A percentile compares a stretch with the other conserved stretches of the same genome.
Evolutionary conservation across 1,140 invertebrate genomes (phyloP).

Genomic region (Ceratitis capitata): DNA sequence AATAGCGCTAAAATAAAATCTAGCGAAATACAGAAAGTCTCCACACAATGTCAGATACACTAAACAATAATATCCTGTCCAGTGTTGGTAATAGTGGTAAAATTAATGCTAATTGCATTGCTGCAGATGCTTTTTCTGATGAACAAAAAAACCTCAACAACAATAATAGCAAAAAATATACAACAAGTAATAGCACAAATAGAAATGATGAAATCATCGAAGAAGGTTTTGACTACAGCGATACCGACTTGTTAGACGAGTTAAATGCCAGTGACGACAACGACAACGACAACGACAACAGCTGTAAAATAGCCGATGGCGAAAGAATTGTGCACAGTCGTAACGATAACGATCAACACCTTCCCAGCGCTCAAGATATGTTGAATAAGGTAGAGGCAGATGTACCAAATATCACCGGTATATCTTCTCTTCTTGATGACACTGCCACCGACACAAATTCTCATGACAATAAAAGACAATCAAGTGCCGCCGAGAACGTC

Average conservation of each 20-base stretch:
- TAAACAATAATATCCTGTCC: neutral
- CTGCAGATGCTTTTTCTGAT: neutral
- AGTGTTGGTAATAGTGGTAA: neutral
- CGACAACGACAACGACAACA: neutral
- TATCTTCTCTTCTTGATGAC: neutral
- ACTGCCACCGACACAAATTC: neutral
- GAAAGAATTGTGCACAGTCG: constrained; percentile 5
- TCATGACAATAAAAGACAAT: constrained; percentile 5
- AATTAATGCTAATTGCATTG: neutral
- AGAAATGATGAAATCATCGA: constrained; percentile 50
- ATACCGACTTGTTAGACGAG: constrained; percentile 43
- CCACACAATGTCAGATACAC: constrained; percentile 10
- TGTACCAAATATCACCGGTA: neutral
- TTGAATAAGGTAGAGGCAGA: neutral
- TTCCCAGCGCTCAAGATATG: neutral
- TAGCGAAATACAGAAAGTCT: neutral
- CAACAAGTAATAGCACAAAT: neutral
- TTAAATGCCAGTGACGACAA: neutral
- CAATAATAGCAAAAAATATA: neutral
- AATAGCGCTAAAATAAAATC: neutral
- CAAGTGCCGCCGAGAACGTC: neutral
- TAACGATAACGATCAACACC: neutral
- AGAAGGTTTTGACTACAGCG: constrained; percentile 46
- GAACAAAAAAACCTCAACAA: neutral
- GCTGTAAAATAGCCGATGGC: neutral